A percentile compares a stretch with the other conserved stretches of the same genome.
phyloP scores from a whole-genome alignment of 1,140 invertebrate genomes.

The Sminthurides bifidus region DNA sequence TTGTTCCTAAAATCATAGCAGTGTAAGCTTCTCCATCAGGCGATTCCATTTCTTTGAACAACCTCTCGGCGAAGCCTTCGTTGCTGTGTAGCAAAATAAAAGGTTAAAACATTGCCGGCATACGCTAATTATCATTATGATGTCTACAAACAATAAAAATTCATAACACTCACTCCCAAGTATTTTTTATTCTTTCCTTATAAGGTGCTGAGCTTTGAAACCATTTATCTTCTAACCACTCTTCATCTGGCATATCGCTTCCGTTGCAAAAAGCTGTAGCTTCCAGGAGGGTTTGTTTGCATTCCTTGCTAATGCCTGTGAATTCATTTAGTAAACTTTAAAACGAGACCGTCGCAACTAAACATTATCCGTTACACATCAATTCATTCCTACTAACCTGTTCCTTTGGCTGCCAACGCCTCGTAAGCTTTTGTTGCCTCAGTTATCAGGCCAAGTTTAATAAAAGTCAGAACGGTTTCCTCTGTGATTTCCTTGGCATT shows the following conservation, averaged over 20 bases:
- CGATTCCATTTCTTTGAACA: slow-evolving; percentile 44
- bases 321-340: slow-evolving; percentile 17
- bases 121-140: neutral
- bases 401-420: slow-evolving; percentile 49
- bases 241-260: slow-evolving; percentile 48
- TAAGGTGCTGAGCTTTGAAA: slow-evolving; percentile 43
- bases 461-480: slow-evolving; percentile 38
- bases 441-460: slow-evolving; percentile 48
- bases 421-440: slow-evolving; percentile 63
- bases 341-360: slow-evolving; percentile 1
- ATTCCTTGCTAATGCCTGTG: slow-evolving; percentile 43
- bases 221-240: slow-evolving; percentile 67
- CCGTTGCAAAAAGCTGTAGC: slow-evolving; percentile 70
- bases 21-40: slow-evolving; percentile 45
- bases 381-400: neutral
- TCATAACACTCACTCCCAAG: slow-evolving; percentile 53
- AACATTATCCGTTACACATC: neutral
- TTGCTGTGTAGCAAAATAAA: slow-evolving; percentile 39
- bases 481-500: neutral
- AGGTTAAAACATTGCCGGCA: neutral
- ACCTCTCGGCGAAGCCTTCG: slow-evolving; percentile 51
- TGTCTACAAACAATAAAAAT: neutral
- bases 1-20: slow-evolving; percentile 58
- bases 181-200: slow-evolving; percentile 47
- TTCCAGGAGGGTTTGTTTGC: slow-evolving; percentile 62